Conservation (phyloP, 2,113 vertebrate species). For the Cepphus grylle region DNA sequence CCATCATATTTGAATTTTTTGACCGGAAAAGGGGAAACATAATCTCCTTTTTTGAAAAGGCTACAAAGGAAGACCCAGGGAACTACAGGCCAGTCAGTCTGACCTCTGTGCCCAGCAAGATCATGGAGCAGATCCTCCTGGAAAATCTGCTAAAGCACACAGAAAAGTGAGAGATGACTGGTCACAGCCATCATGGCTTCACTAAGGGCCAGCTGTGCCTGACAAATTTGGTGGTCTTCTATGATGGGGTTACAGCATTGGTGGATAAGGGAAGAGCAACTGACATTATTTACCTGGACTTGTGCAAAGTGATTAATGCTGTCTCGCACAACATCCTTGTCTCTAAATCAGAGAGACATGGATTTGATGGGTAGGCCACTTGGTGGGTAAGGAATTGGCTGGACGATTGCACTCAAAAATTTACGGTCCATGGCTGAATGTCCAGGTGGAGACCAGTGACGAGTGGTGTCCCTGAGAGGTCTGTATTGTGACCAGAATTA, state of each 20-base stretch:
- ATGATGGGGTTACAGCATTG: rapidly evolving
- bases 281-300: neutral
- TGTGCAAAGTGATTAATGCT: neutral
- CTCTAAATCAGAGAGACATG: neutral
- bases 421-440: neutral
- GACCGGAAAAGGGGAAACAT: neutral
- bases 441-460: rapidly evolving
- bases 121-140: neutral
- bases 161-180: neutral
- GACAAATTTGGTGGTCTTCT: neutral
- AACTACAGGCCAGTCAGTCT: neutral
- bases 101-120: neutral
- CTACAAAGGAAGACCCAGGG: neutral
- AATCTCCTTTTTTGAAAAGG: neutral
- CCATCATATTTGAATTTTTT: neutral
- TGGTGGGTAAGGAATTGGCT: neutral
- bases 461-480: neutral
- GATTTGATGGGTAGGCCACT: neutral
- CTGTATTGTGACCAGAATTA: rapidly evolving
- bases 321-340: neutral
- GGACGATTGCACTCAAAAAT: neutral
- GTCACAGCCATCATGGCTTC: neutral
- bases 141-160: neutral
- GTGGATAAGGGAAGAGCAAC: neutral
- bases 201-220: neutral